Conservation (phyloP, 2,113 vertebrate species). For the Polyodon spathula region DNA sequence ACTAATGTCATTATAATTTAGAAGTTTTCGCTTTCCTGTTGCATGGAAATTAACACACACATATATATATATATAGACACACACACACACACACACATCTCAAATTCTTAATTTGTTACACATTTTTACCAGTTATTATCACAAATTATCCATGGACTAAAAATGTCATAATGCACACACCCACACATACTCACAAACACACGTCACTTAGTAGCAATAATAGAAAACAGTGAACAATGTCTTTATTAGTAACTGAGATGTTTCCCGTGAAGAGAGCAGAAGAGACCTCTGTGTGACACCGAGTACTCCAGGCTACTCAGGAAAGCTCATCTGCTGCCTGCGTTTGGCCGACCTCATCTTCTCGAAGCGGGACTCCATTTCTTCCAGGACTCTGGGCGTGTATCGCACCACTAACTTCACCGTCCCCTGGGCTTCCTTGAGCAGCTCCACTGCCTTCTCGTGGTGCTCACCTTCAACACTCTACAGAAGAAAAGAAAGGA, state of each 20-base stretch:
- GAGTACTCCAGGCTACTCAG: constrained; percentile 46
- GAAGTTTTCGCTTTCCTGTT: too few relatives aligned
- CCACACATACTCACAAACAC: too few relatives aligned
- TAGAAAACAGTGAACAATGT: neutral
- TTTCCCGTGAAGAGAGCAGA: constrained; percentile 9
- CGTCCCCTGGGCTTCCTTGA: constrained; percentile 92
- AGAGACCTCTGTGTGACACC: constrained; percentile 21
- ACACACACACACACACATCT: too few relatives aligned
- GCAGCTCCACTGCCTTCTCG: constrained; percentile 90
- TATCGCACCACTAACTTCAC: constrained; percentile 93
- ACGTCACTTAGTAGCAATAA: neutral
- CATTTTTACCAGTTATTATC: too few relatives aligned
- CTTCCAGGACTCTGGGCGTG: constrained; percentile 89
- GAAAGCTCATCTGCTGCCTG: constrained; percentile 85
- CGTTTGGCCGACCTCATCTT: constrained; percentile 97
- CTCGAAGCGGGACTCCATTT: constrained; percentile 95
- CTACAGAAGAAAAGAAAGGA: constrained; percentile 45
- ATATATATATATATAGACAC: too few relatives aligned
- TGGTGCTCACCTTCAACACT: constrained; percentile 96
- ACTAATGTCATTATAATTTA: too few relatives aligned
- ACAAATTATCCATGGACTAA: too few relatives aligned
- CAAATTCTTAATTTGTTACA: too few relatives aligned
- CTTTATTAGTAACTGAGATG: constrained; percentile 7
- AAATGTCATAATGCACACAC: too few relatives aligned
- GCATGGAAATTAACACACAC: too few relatives aligned